phyloP scores from a whole-genome alignment of 2,888 invertebrate species.

The Galeopsomyia nigrocyanea region DNA sequence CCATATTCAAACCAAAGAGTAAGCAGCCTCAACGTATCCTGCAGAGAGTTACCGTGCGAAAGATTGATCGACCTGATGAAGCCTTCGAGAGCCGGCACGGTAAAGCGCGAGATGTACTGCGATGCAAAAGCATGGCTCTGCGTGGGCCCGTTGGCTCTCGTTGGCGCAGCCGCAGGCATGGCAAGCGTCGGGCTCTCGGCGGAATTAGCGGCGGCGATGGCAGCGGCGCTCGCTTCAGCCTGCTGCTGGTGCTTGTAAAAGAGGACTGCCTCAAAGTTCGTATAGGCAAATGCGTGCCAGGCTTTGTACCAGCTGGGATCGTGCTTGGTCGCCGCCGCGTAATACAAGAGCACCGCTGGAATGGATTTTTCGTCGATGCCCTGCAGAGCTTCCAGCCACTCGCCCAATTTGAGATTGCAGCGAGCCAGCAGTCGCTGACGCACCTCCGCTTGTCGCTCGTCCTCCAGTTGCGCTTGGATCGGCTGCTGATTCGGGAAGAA shows the following conservation, averaged over 20 bases:
- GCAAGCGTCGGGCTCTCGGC: too few relatives aligned
- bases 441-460: constrained; percentile 66
- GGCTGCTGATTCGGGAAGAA: constrained; percentile 68
- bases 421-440: constrained; percentile 75
- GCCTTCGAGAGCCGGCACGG: constrained; percentile 94
- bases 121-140: constrained; percentile 57
- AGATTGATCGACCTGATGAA: constrained; percentile 96
- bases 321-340: constrained; percentile 85
- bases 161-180: neutral
- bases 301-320: constrained; percentile 96
- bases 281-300: constrained; percentile 98
- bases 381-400: constrained; percentile 92
- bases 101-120: constrained; percentile 81
- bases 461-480: constrained; percentile 52
- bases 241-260: constrained; percentile 73
- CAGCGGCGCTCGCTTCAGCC: too few relatives aligned
- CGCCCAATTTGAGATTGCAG: constrained; percentile 93
- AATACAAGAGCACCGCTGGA: constrained; percentile 81
- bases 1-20: constrained; percentile 99
- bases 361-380: constrained; percentile 86
- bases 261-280: constrained; percentile 95
- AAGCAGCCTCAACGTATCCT: constrained; percentile 94
- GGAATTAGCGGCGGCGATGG: too few relatives aligned
- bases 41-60: constrained; percentile 92
- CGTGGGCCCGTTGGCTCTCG: neutral